Evolutionary conservation across 2,888 invertebrate species (phyloP).

Genomic region (Zygaena filipendulae): DNA sequence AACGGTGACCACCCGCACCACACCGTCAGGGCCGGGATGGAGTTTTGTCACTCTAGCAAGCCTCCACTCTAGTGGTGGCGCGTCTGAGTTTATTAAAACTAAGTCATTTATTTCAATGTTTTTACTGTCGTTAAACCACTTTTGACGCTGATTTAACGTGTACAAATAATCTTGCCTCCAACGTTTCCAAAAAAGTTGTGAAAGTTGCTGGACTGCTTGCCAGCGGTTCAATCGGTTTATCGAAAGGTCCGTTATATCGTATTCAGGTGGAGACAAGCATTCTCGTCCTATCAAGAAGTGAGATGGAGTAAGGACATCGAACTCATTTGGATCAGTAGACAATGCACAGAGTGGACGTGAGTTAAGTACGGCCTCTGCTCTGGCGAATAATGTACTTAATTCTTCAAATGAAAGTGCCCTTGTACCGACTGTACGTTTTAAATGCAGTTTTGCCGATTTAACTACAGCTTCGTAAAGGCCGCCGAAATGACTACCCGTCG

Average conservation of each 20-base stretch:
- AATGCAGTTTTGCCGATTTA: slow-evolving; percentile 10
- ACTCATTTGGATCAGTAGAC: slow-evolving; percentile 11
- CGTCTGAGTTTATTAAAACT: background rate
- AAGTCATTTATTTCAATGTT: background rate
- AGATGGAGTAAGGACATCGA: slow-evolving; percentile 9
- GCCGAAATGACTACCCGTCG: slow-evolving; percentile 8
- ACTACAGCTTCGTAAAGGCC: slow-evolving; percentile 13
- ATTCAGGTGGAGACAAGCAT: slow-evolving; percentile 8
- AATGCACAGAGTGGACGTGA: slow-evolving; percentile 11
- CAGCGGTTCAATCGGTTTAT: slow-evolving; percentile 7
- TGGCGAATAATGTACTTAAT: slow-evolving; percentile 9
- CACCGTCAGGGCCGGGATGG: background rate
- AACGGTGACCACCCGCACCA: background rate
- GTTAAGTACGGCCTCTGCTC: slow-evolving; percentile 8
- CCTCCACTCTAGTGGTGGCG: background rate
- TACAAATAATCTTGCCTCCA: slow-evolving; percentile 14
- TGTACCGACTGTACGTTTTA: slow-evolving; percentile 3
- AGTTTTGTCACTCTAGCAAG: background rate
- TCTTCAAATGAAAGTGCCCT: slow-evolving; percentile 11
- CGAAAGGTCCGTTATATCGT: slow-evolving; percentile 4
- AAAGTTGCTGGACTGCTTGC: slow-evolving; percentile 2
- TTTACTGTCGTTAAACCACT: slow-evolving; percentile 5
- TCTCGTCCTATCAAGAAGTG: slow-evolving; percentile 12
- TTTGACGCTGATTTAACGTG: slow-evolving; percentile 10
- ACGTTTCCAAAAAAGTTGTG: slow-evolving; percentile 15